Base-by-base conservation (phyloP, 2,888 invertebrate genomes). In the Timema cristinae region DNA sequence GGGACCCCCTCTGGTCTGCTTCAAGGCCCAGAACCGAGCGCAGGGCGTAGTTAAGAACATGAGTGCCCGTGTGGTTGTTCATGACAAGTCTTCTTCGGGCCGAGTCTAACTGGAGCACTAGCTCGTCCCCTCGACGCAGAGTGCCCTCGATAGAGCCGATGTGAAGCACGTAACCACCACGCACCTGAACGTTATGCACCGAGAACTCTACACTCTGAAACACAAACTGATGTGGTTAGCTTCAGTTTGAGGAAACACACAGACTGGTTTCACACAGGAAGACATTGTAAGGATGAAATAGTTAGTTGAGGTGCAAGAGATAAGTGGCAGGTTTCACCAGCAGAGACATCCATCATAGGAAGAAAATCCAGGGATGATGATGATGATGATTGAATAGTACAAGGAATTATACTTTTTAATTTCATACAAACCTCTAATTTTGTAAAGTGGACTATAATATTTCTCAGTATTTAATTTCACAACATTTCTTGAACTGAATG, bases 51-150 rank as follows among this genome's bases (percentile, higher is more conserved):
- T 99, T 99, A 13, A 99, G 86, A 61, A 97, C 90, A 83, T 99
- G 99, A 0, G 99, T 99, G 47, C 97, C 98, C 61, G 98, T 94
- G 84, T 99, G 97, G 84, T 99, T 99, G 81, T 94, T 97, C 99
- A 99, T 99, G n/a, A 98, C 88, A 50, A 93, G 85, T 78, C 93
- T 88, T 78, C 99, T 87, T 71, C 98, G 89, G 72, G 89, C 88
- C 72, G 89, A 89, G 82, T 98, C 98, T 73, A 98, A 88, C 76
- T 91, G 88, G 66, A 97, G 85, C 72, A 86, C 85, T 61, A 99
- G 86, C 79, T 87, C 87, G 83, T 99, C 98, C 0, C 97, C 98
- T 73, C 95, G 90, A 77, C 86, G 88, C 13, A 99, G 82, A 0
- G 83, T 86, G 47, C 93, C 79, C 83, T 96, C 96, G 11, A 96